Percentiles rank a stretch among this genome's conserved stretches.
Evolutionary conservation across 2,888 invertebrate species (phyloP).

Genomic region (Anodontia alba): DNA sequence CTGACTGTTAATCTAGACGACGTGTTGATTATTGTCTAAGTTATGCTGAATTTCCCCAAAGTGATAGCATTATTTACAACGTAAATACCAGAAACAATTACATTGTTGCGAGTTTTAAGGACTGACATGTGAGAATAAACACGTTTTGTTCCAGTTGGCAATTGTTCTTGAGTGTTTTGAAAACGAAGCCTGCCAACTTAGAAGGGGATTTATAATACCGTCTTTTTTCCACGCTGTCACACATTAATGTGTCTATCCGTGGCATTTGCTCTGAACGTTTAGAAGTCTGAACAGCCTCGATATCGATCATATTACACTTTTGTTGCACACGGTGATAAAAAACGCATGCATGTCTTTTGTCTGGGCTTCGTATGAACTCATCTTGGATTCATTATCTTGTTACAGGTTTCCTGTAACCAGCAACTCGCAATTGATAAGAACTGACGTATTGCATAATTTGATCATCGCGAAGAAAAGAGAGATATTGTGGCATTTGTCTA

Average conservation of each 20-base stretch:
- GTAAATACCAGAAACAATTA: constrained; percentile 6
- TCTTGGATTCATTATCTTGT: neutral
- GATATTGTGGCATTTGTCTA: too few relatives aligned
- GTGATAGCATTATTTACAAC: neutral
- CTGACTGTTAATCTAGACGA: too few relatives aligned
- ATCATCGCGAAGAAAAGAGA: neutral
- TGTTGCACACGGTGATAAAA: too few relatives aligned
- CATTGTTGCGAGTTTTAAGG: neutral
- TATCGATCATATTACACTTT: neutral
- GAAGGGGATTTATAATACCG: too few relatives aligned
- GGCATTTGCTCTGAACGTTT: too few relatives aligned
- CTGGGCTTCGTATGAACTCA: too few relatives aligned
- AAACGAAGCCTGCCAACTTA: too few relatives aligned
- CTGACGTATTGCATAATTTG: neutral
- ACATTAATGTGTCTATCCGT: too few relatives aligned
- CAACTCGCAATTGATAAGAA: neutral
- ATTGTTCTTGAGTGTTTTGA: neutral
- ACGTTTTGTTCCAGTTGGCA: constrained; percentile 2
- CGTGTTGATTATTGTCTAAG: too few relatives aligned
- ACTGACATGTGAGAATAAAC: constrained; percentile 12
- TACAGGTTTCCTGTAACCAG: neutral
- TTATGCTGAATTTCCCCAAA: too few relatives aligned
- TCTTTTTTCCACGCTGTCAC: too few relatives aligned
- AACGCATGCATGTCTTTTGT: too few relatives aligned
- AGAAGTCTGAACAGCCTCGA: neutral